Percentiles rank a stretch among this genome's conserved stretches.
These are phyloP conservation scores for Dryobotodes eremita DNA, from an alignment of 2,888 invertebrate genomes.

Conservation along the genomic window DNA sequence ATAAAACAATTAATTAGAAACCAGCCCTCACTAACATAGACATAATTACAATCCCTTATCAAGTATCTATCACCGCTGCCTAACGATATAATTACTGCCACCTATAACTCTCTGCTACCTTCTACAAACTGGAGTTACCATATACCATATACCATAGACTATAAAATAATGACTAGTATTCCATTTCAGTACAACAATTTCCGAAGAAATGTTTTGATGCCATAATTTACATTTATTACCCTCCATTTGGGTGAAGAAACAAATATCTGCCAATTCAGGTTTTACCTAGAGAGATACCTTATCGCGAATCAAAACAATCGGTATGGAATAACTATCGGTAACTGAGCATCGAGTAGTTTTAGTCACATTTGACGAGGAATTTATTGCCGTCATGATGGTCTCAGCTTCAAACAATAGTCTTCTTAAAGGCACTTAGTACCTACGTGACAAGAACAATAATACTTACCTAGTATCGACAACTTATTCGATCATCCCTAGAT, in stretches of 20 bases:
- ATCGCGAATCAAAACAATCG: neutral
- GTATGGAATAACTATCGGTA: neutral
- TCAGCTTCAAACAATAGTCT: too few relatives aligned
- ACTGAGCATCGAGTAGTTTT: neutral
- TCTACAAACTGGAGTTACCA: constrained; percentile 18
- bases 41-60: constrained; percentile 12
- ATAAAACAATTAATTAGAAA: neutral
- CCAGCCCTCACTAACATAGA: neutral
- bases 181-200: constrained; percentile 33
- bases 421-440: too few relatives aligned
- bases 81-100: constrained; percentile 35
- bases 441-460: too few relatives aligned
- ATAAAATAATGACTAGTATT: constrained; percentile 26
- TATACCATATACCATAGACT: constrained; percentile 27
- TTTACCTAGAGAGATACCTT: too few relatives aligned
- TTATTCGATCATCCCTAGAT: too few relatives aligned
- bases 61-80: neutral
- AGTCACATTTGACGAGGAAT: too few relatives aligned
- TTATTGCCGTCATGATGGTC: too few relatives aligned
- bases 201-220: constrained; percentile 13
- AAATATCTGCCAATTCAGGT: neutral
- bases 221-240: constrained; percentile 10
- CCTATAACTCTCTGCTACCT: constrained; percentile 24
- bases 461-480: too few relatives aligned
- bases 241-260: constrained; percentile 1